Percentiles rank a stretch among this genome's conserved stretches.
Evolutionary conservation across 2,888 invertebrate genomes (phyloP).

Genomic region (Eretmocerus hayati): DNA sequence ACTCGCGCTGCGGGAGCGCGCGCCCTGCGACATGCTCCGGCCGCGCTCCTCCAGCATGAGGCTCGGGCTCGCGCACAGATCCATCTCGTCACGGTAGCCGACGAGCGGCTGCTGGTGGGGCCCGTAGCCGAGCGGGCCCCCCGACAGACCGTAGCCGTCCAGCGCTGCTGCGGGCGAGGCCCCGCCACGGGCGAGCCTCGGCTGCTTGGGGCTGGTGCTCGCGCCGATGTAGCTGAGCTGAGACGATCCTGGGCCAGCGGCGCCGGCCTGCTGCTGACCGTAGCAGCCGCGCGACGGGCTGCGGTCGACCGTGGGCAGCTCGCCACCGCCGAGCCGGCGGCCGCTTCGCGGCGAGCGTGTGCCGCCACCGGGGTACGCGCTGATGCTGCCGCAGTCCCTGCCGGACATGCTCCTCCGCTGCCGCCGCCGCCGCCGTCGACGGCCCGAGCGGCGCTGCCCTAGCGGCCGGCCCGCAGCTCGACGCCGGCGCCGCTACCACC

Average conservation of each 20-base stretch:
- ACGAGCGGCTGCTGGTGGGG: too few relatives aligned
- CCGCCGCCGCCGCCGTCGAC: neutral
- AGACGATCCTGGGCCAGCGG: conserved; percentile 52
- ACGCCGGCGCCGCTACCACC: neutral
- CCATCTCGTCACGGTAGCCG: conserved; percentile 21
- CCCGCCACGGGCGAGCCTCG: conserved; percentile 43
- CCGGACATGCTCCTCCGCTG: conserved; percentile 8
- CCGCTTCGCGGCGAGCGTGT: conserved; percentile 53
- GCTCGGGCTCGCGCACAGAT: conserved; percentile 49
- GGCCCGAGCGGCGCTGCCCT: neutral
- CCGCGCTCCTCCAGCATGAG: conserved; percentile 73
- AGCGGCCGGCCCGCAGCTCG: conserved; percentile 8
- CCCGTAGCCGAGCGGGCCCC: conserved; percentile 12
- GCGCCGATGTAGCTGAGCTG: too few relatives aligned
- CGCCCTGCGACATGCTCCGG: conserved; percentile 52
- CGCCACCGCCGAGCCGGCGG: conserved; percentile 59
- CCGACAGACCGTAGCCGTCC: conserved; percentile 4
- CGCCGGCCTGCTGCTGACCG: conserved; percentile 55
- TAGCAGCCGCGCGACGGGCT: conserved; percentile 71
- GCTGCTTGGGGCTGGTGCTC: conserved; percentile 15
- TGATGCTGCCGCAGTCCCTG: conserved; percentile 12
- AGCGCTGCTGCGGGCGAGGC: conserved; percentile 47
- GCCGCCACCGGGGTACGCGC: conserved; percentile 42
- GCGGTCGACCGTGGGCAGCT: conserved; percentile 82
- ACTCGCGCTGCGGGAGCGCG: conserved; percentile 74